Conservation (phyloP, 2,113 vertebrate species). For the Callithrix jacchus region DNA sequence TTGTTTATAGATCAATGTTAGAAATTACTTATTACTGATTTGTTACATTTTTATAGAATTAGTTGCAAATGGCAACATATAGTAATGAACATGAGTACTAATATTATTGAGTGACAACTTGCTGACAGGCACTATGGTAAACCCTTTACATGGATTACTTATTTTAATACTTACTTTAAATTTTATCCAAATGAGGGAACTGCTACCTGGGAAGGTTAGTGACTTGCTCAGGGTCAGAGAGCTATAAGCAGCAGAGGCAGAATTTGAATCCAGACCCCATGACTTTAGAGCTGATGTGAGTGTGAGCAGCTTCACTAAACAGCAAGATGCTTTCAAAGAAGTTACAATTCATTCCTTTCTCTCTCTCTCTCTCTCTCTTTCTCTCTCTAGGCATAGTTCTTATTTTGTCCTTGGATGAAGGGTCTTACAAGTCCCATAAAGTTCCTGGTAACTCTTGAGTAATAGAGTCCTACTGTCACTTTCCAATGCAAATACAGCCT, state of each 20-base stretch:
- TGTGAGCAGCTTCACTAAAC: rapidly evolving
- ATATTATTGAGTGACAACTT: background rate
- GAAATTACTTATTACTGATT: background rate
- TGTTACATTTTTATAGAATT: background rate
- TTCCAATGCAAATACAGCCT: background rate
- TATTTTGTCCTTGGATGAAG: background rate
- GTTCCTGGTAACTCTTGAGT: background rate
- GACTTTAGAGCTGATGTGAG: background rate
- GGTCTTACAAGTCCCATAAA: background rate
- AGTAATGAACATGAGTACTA: background rate
- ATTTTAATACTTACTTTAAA: background rate
- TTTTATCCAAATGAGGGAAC: background rate
- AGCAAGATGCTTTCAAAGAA: background rate
- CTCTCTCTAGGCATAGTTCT: background rate
- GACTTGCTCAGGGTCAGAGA: background rate
- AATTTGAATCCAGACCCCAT: background rate
- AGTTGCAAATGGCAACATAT: background rate
- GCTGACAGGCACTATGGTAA: background rate
- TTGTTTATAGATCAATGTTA: background rate
- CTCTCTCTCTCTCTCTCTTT: background rate
- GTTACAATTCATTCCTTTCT: background rate
- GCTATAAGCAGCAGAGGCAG: background rate
- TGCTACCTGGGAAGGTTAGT: background rate
- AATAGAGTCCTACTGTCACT: background rate
- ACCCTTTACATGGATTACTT: background rate